phyloP scores from a whole-genome alignment of 2,797 vertebrate genomes.

The Acomys russatus region DNA sequence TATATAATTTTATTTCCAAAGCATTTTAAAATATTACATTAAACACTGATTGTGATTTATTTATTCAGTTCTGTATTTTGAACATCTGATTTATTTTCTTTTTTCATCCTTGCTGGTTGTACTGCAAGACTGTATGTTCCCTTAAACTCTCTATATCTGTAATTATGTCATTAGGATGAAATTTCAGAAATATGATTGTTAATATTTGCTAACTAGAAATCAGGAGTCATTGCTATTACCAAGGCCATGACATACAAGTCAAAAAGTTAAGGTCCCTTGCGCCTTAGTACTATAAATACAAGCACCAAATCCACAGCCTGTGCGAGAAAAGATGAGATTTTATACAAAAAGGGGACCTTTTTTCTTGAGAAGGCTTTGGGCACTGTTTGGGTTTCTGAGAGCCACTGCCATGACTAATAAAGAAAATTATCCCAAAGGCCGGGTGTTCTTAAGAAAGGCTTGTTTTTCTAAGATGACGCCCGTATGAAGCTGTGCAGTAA shows the following conservation, averaged over 20 bases:
- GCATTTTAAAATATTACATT: conserved; percentile 28
- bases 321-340: background rate
- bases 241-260: conserved; percentile 41
- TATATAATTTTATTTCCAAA: conserved; percentile 63
- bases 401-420: conserved; percentile 52
- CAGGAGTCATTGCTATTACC: background rate
- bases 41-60: conserved; percentile 58
- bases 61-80: conserved; percentile 52
- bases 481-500: background rate
- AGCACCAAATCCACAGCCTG: background rate
- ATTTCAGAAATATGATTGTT: conserved; percentile 49
- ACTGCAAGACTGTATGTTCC: conserved; percentile 35
- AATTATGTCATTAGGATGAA: conserved; percentile 65
- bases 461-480: conserved; percentile 49
- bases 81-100: conserved; percentile 63
- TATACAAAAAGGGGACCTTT: conserved; percentile 46
- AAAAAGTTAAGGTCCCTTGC: conserved; percentile 4
- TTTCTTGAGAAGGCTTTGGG: conserved; percentile 53
- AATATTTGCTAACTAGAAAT: conserved; percentile 57
- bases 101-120: conserved; percentile 19
- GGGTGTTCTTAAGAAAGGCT: conserved; percentile 31
- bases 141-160: conserved; percentile 50
- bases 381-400: conserved; percentile 67
- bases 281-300: background rate
- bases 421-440: conserved; percentile 63